Conservation (phyloP, 2,888 invertebrate genomes). For the Clanis bilineata region DNA sequence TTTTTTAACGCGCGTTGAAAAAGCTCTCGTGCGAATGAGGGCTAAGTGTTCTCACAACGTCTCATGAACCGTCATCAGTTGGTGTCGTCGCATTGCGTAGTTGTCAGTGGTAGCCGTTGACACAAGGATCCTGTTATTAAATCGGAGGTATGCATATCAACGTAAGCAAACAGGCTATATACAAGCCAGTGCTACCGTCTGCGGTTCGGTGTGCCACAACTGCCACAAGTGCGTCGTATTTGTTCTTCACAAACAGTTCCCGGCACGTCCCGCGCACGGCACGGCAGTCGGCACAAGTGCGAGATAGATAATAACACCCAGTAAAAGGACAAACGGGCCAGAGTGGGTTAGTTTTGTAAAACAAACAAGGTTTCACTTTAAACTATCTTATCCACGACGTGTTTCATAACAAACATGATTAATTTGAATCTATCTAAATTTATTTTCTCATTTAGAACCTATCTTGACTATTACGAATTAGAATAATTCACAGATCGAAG, state of each 20-base stretch:
- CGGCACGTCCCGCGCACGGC: conserved; percentile 59
- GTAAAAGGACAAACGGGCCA: conserved; percentile 48
- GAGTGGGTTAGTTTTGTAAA: conserved; percentile 31
- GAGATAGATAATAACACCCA: conserved; percentile 55
- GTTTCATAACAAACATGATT: conserved; percentile 20
- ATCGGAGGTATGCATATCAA: conserved; percentile 70
- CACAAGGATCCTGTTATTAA: conserved; percentile 37
- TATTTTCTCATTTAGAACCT: background rate
- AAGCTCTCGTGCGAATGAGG: background rate
- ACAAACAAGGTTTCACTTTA: conserved; percentile 21
- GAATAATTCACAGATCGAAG: conserved; percentile 32
- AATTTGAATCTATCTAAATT: conserved; percentile 9
- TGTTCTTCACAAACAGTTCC: conserved; percentile 66
- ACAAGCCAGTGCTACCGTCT: conserved; percentile 51
- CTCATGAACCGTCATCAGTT: background rate
- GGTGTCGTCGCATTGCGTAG: conserved; percentile 9
- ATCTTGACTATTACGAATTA: conserved; percentile 22
- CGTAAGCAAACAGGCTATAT: conserved; percentile 58
- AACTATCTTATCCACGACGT: conserved; percentile 5
- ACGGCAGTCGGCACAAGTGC: too few species aligned
- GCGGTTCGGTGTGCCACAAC: too few species aligned
- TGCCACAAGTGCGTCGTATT: conserved; percentile 69
- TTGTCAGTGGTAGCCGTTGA: conserved; percentile 14
- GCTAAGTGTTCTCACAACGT: conserved; percentile 7
- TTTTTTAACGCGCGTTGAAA: too few species aligned